A percentile compares a stretch with the other conserved stretches of the same genome.
Conservation (phyloP, 2,888 invertebrate species). For the Orthosia incerta region DNA sequence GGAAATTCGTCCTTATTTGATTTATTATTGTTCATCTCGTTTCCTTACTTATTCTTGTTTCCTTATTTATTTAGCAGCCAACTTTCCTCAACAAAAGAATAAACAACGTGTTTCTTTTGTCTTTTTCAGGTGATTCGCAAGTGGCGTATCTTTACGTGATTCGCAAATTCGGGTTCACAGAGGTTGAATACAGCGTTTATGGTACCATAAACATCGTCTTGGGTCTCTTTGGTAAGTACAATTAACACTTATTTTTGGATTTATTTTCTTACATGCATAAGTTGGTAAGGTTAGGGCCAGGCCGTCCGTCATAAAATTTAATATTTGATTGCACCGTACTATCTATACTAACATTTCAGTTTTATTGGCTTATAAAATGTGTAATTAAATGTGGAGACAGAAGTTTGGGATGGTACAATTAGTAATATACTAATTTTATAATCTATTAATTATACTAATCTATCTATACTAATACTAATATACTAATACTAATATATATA, state of each 20-base stretch:
- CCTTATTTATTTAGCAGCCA: slow-evolving; percentile 21
- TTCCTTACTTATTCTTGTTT: slow-evolving; percentile 3
- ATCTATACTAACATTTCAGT: slow-evolving; percentile 3
- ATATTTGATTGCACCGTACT: slow-evolving; percentile 14
- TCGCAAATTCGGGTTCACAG: slow-evolving; percentile 86
- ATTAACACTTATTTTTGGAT: slow-evolving; percentile 51
- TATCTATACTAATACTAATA: no score
- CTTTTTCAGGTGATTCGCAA: slow-evolving; percentile 88
- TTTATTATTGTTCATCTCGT: slow-evolving; percentile 21
- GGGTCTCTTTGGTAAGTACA: slow-evolving; percentile 84
- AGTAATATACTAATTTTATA: no score
- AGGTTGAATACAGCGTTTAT: slow-evolving; percentile 88
- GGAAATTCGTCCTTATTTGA: slow-evolving; percentile 4
- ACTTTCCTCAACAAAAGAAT: slow-evolving; percentile 33
- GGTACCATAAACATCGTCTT: slow-evolving; percentile 87
- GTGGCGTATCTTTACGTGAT: slow-evolving; percentile 88
- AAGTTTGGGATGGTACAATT: background rate
- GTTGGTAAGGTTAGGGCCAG: slow-evolving; percentile 8
- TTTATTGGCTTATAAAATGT: slow-evolving; percentile 32
- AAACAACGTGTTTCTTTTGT: slow-evolving; percentile 37
- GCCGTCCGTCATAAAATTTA: slow-evolving; percentile 42
- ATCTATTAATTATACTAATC: no score
- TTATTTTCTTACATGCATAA: background rate
- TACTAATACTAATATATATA: no score
- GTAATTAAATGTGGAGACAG: slow-evolving; percentile 14